These are phyloP conservation scores for Xylota sylvarum DNA, from an alignment of 2,888 invertebrate genomes.

Conservation along the genomic window DNA sequence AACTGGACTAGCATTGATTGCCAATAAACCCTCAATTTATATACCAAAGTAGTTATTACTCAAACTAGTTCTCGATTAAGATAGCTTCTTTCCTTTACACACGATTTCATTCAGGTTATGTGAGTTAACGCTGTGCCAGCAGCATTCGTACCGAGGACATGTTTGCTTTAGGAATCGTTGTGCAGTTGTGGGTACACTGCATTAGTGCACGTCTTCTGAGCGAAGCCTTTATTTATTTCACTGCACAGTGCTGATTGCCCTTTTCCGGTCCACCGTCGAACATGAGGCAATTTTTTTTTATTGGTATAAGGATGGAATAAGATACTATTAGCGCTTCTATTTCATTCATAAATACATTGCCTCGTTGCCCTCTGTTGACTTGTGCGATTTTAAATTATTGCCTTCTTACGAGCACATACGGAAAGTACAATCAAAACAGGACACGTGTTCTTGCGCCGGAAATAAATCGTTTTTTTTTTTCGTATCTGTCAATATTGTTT, in stretches of 20 bases:
- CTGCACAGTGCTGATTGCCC: conserved; percentile 67
- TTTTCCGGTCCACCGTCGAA: conserved; percentile 69
- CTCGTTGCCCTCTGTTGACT: conserved; percentile 53
- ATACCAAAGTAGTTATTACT: conserved; percentile 58
- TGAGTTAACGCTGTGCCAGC: conserved; percentile 61
- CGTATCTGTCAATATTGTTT: background rate
- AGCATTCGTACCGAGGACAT: conserved; percentile 52
- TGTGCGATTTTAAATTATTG: conserved; percentile 64
- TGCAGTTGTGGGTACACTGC: conserved; percentile 61
- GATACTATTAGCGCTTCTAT: conserved; percentile 69
- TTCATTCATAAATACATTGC: conserved; percentile 66
- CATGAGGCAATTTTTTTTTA: conserved; percentile 41
- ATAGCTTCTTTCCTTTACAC: conserved; percentile 65
- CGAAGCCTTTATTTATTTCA: conserved; percentile 66
- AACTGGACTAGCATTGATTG: conserved; percentile 56
- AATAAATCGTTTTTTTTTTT: conserved; percentile 36
- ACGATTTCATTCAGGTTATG: conserved; percentile 72
- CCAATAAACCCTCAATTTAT: conserved; percentile 68
- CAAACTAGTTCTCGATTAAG: conserved; percentile 68
- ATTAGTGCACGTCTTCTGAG: conserved; percentile 66
- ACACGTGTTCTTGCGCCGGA: conserved; percentile 62
- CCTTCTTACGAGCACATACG: conserved; percentile 21
- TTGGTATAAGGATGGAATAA: conserved; percentile 45
- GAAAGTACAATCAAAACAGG: conserved; percentile 44
- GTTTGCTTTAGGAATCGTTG: conserved; percentile 62